Evolutionary conservation across 2,888 invertebrate species (phyloP), one percentile per base, ranked within the genome.

Genomic region (Acanthosepion esculentum): DNA sequence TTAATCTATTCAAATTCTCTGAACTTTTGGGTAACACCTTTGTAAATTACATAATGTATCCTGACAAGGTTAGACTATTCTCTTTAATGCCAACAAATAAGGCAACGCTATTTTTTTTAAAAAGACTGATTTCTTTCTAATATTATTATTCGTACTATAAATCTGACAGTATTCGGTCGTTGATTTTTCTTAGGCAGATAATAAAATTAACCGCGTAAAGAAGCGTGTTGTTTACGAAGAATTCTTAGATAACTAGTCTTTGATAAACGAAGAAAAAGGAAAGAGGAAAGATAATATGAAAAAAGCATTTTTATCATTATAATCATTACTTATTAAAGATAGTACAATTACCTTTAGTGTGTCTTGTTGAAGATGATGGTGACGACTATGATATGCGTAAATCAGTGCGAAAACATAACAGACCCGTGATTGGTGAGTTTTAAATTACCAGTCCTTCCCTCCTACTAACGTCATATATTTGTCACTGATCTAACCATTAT

Each of bases 321-420:
- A 78, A 78, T 78, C 78, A 78, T 78, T 78, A 78, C 78, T n/a
- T 78, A 78, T 78, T 78, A 78, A 15, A 78, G 78, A 78, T 78
- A 78, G 4, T 78, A 78, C 33, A 78, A n/a, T 78, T 78, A 78
- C 78, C 33, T n/a, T 78, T 33, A 1, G 15, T 33, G 78, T 78
- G n/a, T 78, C n/a, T 78, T n/a, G 23, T 26, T 26, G 12, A 78
- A 33, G n/a, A 20, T 59, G 78, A 78, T 78, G n/a, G n/a, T 15
- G 78, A 33, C n/a, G 78, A 33, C n/a, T 15, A n/a, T 10, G n/a
- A 78, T 78, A 33, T 78, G 78, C 78, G 78, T 78, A 78, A 78
- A 15, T 78, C 78, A 78, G 78, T 18, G 78, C n/a, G 78, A 78
- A 78, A 78, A 78, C 78, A 78, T 78, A 78, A 78, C 78, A 78